A percentile compares a stretch with the other conserved stretches of the same genome.
These are phyloP conservation scores for Drosophila auraria DNA, from an alignment of 1,140 invertebrate genomes.

Conservation along the genomic window DNA sequence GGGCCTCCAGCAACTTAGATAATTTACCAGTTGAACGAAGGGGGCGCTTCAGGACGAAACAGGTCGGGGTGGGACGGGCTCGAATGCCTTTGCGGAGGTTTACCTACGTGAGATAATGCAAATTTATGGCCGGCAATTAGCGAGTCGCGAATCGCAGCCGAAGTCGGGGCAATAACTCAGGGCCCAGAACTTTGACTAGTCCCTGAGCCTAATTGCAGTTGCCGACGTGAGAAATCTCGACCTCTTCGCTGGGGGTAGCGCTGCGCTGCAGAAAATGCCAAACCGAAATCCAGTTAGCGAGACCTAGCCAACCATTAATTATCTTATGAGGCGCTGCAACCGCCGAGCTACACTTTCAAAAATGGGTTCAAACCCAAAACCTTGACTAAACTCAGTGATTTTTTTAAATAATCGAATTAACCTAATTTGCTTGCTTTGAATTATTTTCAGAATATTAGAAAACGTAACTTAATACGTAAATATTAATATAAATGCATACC, in stretches of 20 bases:
- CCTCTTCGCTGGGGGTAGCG: not conserved
- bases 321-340: conserved; percentile 32
- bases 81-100: conserved; percentile 35
- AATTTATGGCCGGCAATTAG: conserved; percentile 82
- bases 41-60: not conserved
- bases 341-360: not conserved
- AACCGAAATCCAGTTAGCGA: conserved; percentile 72
- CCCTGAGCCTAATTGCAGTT: conserved; percentile 72
- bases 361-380: not conserved
- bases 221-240: conserved; percentile 64
- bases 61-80: conserved; percentile 15
- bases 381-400: too few species aligned
- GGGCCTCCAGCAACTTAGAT: conserved; percentile 65
- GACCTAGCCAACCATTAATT: conserved; percentile 62
- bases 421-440: too few species aligned
- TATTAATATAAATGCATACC: not conserved
- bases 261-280: conserved; percentile 34
- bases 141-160: conserved; percentile 70
- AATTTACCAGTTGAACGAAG: conserved; percentile 64
- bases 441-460: too few species aligned
- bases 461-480: too few species aligned
- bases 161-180: conserved; percentile 71
- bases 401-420: too few species aligned
- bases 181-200: conserved; percentile 61
- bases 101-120: conserved; percentile 78